phyloP scores from a whole-genome alignment of 2,797 vertebrate genomes.

The Pogonophryne albipinna region DNA sequence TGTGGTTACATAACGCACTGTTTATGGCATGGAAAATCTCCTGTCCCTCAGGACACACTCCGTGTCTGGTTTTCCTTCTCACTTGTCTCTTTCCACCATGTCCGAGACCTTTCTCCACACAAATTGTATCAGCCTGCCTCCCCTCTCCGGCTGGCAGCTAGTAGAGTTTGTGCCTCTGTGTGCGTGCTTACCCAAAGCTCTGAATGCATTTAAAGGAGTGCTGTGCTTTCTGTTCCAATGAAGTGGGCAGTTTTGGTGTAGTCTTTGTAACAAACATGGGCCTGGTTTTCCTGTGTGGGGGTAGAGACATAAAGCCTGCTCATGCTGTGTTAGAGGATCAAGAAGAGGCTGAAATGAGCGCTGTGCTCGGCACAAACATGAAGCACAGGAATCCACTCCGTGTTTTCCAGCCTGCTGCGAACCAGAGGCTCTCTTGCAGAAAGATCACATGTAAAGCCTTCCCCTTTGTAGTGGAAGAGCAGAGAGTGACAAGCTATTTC shows the following conservation, averaged over 20 bases:
- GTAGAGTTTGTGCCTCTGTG: constrained; percentile 50
- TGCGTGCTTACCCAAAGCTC: constrained; percentile 36
- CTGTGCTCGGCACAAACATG: constrained; percentile 41
- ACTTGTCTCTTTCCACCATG: constrained; percentile 73
- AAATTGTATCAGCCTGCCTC: constrained; percentile 69
- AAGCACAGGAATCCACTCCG: constrained; percentile 77
- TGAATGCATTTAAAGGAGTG: constrained; percentile 57
- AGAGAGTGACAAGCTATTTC: constrained; percentile 91
- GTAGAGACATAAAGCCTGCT: constrained; percentile 39
- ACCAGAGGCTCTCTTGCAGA: constrained; percentile 90
- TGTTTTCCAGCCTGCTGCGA: constrained; percentile 82
- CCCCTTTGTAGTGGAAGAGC: constrained; percentile 93
- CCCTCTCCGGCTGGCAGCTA: constrained; percentile 55
- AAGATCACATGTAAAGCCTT: constrained; percentile 93
- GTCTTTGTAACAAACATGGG: constrained; percentile 23
- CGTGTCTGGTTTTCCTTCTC: constrained; percentile 81
- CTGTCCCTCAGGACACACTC: constrained; percentile 54
- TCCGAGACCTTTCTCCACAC: constrained; percentile 74
- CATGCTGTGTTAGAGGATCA: constrained; percentile 28
- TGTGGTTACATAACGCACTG: constrained; percentile 82
- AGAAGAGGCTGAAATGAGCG: constrained; percentile 49
- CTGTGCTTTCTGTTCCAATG: constrained; percentile 30
- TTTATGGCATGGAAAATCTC: constrained; percentile 71
- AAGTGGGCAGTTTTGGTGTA: constrained; percentile 31
- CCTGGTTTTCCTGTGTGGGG: constrained; percentile 28